These are phyloP conservation scores for Pangasianodon gigas DNA, from an alignment of 2,113 vertebrate genomes.

Conservation along the genomic window DNA sequence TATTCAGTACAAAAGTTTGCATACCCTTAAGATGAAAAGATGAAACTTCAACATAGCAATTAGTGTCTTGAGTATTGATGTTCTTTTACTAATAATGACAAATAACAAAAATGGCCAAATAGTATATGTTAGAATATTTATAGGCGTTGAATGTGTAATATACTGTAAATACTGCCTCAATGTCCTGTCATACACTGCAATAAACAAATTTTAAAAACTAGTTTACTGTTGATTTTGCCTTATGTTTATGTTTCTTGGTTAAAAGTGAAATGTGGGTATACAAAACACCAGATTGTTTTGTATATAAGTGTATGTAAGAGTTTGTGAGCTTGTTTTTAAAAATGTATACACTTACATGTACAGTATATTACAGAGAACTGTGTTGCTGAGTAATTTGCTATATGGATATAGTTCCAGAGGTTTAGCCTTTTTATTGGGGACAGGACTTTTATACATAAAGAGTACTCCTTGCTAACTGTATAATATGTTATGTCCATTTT, in stretches of 20 bases:
- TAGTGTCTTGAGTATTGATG: neutral
- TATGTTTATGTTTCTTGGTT: neutral
- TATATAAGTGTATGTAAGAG: neutral
- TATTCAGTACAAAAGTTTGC: too few relatives aligned
- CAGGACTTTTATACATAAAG: neutral
- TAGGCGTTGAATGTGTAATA: too few relatives aligned
- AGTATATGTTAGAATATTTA: neutral
- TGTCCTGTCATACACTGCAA: neutral
- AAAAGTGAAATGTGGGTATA: neutral
- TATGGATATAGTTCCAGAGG: neutral
- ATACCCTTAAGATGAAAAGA: neutral
- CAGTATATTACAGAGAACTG: neutral
- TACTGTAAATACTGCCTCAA: neutral
- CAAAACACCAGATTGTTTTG: neutral
- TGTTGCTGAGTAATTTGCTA: neutral
- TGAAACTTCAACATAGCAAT: neutral
- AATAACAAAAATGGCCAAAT: neutral
- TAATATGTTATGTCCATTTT: neutral
- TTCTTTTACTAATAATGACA: neutral
- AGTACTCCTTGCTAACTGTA: neutral
- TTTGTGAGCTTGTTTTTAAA: neutral
- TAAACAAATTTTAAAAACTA: neutral
- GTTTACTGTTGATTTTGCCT: neutral
- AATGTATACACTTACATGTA: neutral
- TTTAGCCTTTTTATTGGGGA: neutral